Evolutionary conservation across 2,113 vertebrate genomes (phyloP).

Genomic region (Percina caprodes): DNA sequence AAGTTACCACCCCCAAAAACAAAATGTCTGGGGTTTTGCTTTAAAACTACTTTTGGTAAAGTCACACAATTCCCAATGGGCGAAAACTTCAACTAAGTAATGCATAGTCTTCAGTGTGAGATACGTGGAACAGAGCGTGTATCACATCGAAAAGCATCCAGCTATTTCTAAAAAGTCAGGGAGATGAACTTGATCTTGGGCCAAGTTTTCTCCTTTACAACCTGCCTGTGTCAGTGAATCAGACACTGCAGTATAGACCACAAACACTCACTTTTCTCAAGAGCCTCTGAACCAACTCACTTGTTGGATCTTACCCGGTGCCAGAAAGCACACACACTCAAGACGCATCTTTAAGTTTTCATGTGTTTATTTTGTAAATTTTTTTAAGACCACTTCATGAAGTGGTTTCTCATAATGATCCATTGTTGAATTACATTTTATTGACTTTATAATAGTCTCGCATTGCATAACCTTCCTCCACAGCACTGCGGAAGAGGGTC

Average conservation of each 20-base stretch:
- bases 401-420: no score
- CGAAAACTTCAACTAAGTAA: not conserved
- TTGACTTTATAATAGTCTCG: no score
- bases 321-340: not conserved
- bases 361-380: not conserved
- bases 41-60: conserved; percentile 1
- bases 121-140: conserved; percentile 16
- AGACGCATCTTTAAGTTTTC: not conserved
- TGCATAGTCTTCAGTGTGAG: not conserved
- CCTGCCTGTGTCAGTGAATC: conserved; percentile 14
- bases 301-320: not conserved
- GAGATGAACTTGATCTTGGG: conserved; percentile 38
- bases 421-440: no score
- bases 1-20: not conserved
- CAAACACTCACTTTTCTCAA: not conserved
- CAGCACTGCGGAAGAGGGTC: no score
- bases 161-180: conserved; percentile 10
- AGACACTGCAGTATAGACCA: conserved; percentile 5
- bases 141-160: not conserved
- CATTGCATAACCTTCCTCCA: no score
- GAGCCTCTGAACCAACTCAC: not conserved
- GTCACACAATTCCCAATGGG: not conserved
- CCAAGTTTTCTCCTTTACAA: conserved; percentile 20
- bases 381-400: no score
- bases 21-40: not conserved